These are phyloP conservation scores for Protonibea diacanthus DNA, from an alignment of 2,797 vertebrate genomes.

Conservation along the genomic window DNA sequence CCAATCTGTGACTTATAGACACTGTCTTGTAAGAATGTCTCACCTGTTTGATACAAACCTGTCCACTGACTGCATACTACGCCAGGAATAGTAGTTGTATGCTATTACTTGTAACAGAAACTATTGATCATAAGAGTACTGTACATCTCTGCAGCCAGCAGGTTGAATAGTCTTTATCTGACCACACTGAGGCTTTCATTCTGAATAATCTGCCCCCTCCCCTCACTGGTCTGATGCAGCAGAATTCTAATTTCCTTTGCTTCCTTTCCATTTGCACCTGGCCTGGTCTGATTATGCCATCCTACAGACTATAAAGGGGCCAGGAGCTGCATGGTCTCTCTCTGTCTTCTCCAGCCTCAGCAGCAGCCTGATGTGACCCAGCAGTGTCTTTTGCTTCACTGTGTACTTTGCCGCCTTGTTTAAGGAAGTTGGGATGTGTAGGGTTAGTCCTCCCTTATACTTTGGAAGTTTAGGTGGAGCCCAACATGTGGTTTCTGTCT, in stretches of 20 bases:
- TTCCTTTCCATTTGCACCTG: conserved; percentile 9
- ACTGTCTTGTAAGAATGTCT: not conserved
- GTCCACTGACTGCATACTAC: not conserved
- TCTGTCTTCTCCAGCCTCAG: not conserved
- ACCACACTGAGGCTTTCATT: not conserved
- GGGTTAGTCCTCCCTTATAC: not conserved
- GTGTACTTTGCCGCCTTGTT: not conserved
- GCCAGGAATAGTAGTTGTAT: not conserved
- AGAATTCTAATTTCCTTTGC: conserved; percentile 12
- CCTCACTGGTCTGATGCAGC: not conserved
- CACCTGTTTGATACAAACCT: not conserved
- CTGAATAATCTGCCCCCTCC: conserved; percentile 7
- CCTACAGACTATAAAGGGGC: not conserved
- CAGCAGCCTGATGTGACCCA: not conserved
- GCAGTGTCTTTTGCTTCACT: not conserved
- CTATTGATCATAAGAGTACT: not conserved
- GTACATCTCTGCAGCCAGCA: not conserved
- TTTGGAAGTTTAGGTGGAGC: not conserved
- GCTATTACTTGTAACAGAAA: not conserved
- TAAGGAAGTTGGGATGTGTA: not conserved
- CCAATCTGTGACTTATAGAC: not conserved
- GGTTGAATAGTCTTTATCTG: conserved; percentile 7
- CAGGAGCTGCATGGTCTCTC: not conserved
- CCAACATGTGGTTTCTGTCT: not conserved
- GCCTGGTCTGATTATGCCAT: conserved; percentile 25